Evolutionary conservation across 2,797 vertebrate species (phyloP).

Genomic region (Melanitta fusca): DNA sequence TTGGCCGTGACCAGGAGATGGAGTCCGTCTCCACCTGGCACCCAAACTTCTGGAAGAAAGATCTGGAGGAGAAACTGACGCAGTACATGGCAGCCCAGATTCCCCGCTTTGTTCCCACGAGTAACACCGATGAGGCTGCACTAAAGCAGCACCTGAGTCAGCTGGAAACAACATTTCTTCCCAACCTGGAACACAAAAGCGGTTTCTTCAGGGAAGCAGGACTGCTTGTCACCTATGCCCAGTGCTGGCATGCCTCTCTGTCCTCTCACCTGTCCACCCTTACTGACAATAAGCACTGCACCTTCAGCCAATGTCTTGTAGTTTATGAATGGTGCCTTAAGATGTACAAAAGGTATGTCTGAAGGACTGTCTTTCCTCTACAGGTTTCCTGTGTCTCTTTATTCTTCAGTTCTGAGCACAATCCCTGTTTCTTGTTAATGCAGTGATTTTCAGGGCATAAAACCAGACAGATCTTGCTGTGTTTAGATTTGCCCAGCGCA

Average conservation of each 20-base stretch:
- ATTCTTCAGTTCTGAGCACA: neutral
- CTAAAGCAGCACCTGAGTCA: constrained; percentile 44
- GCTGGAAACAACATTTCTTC: neutral
- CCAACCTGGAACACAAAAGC: neutral
- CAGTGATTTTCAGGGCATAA: neutral
- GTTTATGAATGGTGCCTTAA: constrained; percentile 62
- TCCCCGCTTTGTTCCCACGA: neutral
- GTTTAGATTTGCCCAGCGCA: neutral
- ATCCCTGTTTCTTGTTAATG: neutral
- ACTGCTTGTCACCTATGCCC: neutral
- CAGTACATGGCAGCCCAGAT: constrained; percentile 8
- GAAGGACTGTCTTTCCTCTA: neutral
- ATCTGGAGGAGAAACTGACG: constrained; percentile 55
- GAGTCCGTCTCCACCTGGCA: neutral
- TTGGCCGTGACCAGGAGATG: rapidly evolving
- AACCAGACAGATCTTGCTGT: neutral
- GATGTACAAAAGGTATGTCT: constrained; percentile 50
- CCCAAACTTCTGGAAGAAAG: constrained; percentile 58
- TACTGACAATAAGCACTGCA: neutral
- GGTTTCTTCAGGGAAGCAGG: constrained; percentile 35
- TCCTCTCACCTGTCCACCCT: constrained; percentile 40
- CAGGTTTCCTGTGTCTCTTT: neutral
- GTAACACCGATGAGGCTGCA: neutral
- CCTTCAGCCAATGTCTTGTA: constrained; percentile 55
- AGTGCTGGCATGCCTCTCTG: constrained; percentile 9